Conservation (phyloP, 2,797 vertebrate genomes). For the Alcedo quadribrachys region DNA sequence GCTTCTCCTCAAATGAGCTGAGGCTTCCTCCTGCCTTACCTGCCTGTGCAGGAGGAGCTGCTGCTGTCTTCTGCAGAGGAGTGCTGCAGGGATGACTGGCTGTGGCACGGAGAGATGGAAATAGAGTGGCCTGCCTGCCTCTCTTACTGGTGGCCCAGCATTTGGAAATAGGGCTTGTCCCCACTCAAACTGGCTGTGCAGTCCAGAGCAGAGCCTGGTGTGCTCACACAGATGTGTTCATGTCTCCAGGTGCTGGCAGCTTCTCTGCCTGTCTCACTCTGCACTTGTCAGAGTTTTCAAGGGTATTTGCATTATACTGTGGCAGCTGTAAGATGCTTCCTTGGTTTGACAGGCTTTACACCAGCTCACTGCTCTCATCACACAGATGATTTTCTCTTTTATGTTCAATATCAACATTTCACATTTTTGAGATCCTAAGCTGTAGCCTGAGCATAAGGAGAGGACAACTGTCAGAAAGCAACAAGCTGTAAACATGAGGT, state of each 20-base stretch:
- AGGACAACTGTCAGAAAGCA: neutral
- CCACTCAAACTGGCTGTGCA: neutral
- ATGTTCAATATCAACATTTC: neutral
- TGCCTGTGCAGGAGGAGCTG: neutral
- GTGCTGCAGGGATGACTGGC: neutral
- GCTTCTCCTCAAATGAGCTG: neutral
- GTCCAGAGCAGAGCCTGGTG: neutral
- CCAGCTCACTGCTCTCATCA: neutral
- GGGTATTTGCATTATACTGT: neutral
- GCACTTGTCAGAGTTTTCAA: slow-evolving; percentile 15
- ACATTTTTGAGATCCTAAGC: neutral
- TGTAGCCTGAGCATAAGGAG: neutral
- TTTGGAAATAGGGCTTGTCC: neutral
- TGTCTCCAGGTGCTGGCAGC: neutral
- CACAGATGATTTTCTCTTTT: neutral
- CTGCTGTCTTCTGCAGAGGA: neutral
- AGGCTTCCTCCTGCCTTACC: neutral
- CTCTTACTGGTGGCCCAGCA: neutral
- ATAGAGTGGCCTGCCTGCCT: neutral
- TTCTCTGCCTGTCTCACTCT: neutral
- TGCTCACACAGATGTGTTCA: neutral
- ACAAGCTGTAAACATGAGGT: neutral
- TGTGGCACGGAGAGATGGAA: neutral
- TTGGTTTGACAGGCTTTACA: neutral
- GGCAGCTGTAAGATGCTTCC: neutral